Conservation (phyloP, 2,113 vertebrate species). For the Hepsetus odoe region DNA sequence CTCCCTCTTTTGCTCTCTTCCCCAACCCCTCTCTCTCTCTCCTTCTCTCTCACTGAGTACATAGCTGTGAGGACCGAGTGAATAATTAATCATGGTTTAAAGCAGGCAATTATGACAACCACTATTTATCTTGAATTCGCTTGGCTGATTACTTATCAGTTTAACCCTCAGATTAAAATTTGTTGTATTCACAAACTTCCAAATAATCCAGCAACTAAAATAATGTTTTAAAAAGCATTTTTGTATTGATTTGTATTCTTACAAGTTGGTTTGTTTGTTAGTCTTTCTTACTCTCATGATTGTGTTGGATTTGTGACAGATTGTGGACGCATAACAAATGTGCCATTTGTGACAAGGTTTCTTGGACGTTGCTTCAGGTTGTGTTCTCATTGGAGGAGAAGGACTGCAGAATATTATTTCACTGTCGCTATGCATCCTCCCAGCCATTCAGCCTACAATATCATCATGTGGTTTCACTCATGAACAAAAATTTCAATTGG, state of each 20-base stretch:
- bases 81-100: slow-evolving; percentile 73
- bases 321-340: neutral
- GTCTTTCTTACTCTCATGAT: neutral
- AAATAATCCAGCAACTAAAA: neutral
- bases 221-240: neutral
- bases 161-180: neutral
- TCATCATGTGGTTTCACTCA: slow-evolving; percentile 32
- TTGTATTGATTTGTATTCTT: neutral
- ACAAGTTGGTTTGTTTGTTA: neutral
- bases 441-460: neutral
- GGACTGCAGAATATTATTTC: slow-evolving; percentile 18
- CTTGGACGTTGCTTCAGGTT: neutral
- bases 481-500: slow-evolving; percentile 1
- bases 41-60: slow-evolving; percentile 43
- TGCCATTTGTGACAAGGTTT: neutral
- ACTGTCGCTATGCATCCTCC: slow-evolving; percentile 45
- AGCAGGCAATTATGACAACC: slow-evolving; percentile 51
- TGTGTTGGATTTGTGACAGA: neutral
- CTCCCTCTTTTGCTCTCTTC: neutral
- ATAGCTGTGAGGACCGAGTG: slow-evolving; percentile 67
- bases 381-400: slow-evolving; percentile 45
- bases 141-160: slow-evolving; percentile 39
- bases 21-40: neutral
- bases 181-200: neutral
- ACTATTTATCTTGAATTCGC: slow-evolving; percentile 61